Evolutionary conservation across 2,113 vertebrate species (phyloP).

Genomic region (Plestiodon gilberti): DNA sequence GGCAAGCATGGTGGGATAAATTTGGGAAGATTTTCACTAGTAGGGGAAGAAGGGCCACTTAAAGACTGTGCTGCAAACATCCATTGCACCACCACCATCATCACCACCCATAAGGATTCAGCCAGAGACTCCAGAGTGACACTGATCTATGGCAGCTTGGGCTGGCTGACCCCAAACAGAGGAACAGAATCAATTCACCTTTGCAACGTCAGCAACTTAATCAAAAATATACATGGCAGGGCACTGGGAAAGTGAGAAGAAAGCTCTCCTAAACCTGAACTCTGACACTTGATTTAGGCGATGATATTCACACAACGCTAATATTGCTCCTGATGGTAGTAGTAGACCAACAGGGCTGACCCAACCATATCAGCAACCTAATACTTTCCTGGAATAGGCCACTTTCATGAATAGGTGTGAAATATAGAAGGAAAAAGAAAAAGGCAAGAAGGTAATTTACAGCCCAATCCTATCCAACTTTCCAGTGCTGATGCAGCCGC

Average conservation of each 20-base stretch:
- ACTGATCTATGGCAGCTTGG: not conserved
- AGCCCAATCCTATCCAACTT: too few relatives aligned
- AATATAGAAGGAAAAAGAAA: too few relatives aligned
- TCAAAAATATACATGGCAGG: too few relatives aligned
- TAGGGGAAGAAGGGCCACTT: not conserved
- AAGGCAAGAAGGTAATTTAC: too few relatives aligned
- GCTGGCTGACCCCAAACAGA: not conserved
- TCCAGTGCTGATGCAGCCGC: too few relatives aligned
- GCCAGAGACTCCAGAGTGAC: not conserved
- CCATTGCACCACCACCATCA: too few relatives aligned
- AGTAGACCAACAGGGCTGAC: not conserved
- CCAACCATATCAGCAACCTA: not conserved
- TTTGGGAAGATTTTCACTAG: not conserved
- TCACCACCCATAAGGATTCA: not conserved
- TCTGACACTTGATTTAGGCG: not conserved
- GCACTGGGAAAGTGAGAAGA: not conserved
- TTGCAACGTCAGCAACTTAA: not conserved
- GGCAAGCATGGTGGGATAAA: not conserved
- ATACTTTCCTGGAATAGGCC: slow-evolving; percentile 11
- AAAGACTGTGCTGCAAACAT: not conserved
- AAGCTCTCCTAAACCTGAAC: not conserved
- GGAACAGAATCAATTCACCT: not conserved
- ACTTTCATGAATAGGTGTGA: too few relatives aligned
- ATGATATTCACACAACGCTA: not conserved
- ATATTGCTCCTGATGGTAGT: not conserved